Percentiles rank a stretch among this genome's conserved stretches.
phyloP scores from a whole-genome alignment of 2,888 invertebrate species.

The Hofmannophila pseudospretella region DNA sequence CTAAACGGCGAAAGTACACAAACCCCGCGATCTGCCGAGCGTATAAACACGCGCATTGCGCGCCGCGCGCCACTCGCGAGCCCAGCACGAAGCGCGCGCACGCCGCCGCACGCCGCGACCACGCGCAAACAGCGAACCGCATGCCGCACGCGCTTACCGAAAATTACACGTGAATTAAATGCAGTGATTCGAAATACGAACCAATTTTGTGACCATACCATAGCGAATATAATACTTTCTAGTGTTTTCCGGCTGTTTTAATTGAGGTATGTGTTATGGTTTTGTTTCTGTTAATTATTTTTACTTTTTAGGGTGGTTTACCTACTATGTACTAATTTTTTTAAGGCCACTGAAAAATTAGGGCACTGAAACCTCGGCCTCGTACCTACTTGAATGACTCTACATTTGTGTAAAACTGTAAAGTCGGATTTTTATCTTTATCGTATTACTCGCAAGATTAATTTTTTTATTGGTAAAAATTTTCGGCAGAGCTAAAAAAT shows the following conservation, averaged over 20 bases:
- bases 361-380: too few relatives aligned
- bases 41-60: slow-evolving; percentile 56
- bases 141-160: slow-evolving; percentile 16
- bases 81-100: slow-evolving; percentile 43
- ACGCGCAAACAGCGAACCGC: slow-evolving; percentile 2
- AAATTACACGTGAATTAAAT: slow-evolving; percentile 21
- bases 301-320: too few relatives aligned
- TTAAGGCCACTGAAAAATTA: neutral
- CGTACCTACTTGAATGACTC: too few relatives aligned
- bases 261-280: slow-evolving; percentile 5
- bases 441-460: too few relatives aligned
- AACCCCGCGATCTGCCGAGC: slow-evolving; percentile 30
- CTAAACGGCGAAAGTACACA: slow-evolving; percentile 62
- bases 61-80: slow-evolving; percentile 57
- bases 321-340: neutral
- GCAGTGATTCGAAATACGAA: slow-evolving; percentile 26
- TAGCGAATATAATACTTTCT: slow-evolving; percentile 8
- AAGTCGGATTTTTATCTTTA: too few relatives aligned
- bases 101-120: slow-evolving; percentile 17
- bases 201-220: slow-evolving; percentile 18
- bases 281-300: neutral
- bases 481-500: too few relatives aligned
- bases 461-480: too few relatives aligned
- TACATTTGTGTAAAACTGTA: too few relatives aligned
- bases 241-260: slow-evolving; percentile 5